Conservation (phyloP, 2,888 invertebrate genomes). For the Trissonchulus latispiculum region DNA sequence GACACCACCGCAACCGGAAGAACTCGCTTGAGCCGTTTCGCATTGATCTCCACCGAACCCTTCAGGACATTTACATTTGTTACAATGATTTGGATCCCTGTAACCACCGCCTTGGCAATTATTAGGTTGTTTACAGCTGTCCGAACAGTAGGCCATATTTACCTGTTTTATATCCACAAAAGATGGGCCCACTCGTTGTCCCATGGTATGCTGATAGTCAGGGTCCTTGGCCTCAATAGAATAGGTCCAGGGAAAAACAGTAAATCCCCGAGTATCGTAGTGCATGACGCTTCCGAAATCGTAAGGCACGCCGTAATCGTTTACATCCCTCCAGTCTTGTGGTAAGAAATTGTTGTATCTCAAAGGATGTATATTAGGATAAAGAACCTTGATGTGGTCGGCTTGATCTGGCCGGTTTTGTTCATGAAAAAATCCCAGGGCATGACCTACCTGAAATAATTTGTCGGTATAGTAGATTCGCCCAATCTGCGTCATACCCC, state of each 20-base stretch:
- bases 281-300: slow-evolving; percentile 36
- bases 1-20: slow-evolving; percentile 15
- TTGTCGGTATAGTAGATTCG: no score
- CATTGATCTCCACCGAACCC: slow-evolving; percentile 36
- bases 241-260: neutral
- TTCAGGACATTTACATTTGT: slow-evolving; percentile 36
- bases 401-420: slow-evolving; percentile 14
- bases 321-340: neutral
- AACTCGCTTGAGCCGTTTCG: slow-evolving; percentile 31
- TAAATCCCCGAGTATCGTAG: slow-evolving; percentile 31
- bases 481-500: no score
- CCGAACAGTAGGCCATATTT: slow-evolving; percentile 20
- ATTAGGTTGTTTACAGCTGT: slow-evolving; percentile 11
- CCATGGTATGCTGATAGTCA: slow-evolving; percentile 24
- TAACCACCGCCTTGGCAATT: slow-evolving; percentile 34
- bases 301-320: slow-evolving; percentile 15
- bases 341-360: slow-evolving; percentile 18
- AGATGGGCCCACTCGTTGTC: slow-evolving; percentile 38
- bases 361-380: neutral
- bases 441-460: slow-evolving; percentile 31
- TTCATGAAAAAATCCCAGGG: slow-evolving; percentile 30
- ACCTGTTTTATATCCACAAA: slow-evolving; percentile 35
- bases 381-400: neutral
- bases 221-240: slow-evolving; percentile 17
- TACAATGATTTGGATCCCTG: slow-evolving; percentile 38